Conservation (phyloP, 2,888 invertebrate genomes). For the Stenurella melanura region DNA sequence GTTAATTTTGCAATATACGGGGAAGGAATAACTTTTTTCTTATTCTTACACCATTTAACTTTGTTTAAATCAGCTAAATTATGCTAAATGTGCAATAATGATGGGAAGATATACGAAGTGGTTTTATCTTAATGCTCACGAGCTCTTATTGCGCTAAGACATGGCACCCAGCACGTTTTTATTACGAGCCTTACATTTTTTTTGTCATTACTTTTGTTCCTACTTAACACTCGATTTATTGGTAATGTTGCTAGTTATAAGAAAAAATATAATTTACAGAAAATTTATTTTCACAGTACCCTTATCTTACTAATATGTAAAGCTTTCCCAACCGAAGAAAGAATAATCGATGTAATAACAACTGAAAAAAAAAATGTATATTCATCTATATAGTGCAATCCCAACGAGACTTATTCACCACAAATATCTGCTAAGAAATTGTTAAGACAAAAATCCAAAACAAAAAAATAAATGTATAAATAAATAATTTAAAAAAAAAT, state of each 20-base stretch:
- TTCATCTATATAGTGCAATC: too few relatives aligned
- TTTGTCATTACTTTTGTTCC: constrained; percentile 38
- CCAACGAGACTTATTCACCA: too few relatives aligned
- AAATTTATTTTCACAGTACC: neutral
- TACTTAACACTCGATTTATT: neutral
- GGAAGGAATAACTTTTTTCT: constrained; percentile 61
- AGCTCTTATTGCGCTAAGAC: constrained; percentile 60
- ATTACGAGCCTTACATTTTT: constrained; percentile 45
- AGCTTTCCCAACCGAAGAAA: too few relatives aligned
- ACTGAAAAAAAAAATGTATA: too few relatives aligned
- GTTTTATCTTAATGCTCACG: constrained; percentile 64
- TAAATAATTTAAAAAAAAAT: too few relatives aligned
- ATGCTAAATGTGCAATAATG: constrained; percentile 65
- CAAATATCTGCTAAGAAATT: too few relatives aligned
- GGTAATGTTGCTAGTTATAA: neutral
- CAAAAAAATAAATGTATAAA: too few relatives aligned
- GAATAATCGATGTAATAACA: too few relatives aligned
- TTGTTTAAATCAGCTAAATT: constrained; percentile 62
- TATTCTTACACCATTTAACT: constrained; percentile 65
- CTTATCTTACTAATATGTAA: neutral
- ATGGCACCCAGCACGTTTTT: constrained; percentile 48
- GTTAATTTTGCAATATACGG: constrained; percentile 64
- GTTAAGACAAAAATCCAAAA: too few relatives aligned
- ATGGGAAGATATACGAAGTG: constrained; percentile 61
- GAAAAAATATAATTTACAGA: neutral